Conservation (phyloP, 2,888 invertebrate species). For the Odontothrips loti region DNA sequence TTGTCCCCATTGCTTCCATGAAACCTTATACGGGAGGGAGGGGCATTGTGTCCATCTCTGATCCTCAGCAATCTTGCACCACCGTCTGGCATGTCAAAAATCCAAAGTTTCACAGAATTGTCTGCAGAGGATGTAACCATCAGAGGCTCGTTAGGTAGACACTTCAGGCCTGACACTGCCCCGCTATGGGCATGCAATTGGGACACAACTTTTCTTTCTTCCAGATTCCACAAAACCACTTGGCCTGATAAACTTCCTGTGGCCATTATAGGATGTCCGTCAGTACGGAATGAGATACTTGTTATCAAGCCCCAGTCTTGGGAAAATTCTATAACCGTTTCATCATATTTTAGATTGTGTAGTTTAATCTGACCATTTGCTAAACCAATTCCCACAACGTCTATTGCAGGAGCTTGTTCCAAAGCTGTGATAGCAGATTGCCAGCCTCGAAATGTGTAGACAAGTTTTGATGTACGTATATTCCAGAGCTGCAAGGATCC, state of each 20-base stretch:
- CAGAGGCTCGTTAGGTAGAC: conserved; percentile 82
- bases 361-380: conserved; percentile 75
- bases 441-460: conserved; percentile 77
- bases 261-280: conserved; percentile 80
- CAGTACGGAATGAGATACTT: conserved; percentile 78
- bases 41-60: conserved; percentile 79
- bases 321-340: conserved; percentile 73
- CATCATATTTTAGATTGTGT: conserved; percentile 82
- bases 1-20: conserved; percentile 76
- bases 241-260: conserved; percentile 78
- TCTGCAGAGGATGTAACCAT: conserved; percentile 90
- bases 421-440: conserved; percentile 64
- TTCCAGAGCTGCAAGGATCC: conserved; percentile 89
- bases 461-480: conserved; percentile 66
- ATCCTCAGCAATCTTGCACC: conserved; percentile 74
- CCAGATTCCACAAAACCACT: conserved; percentile 90
- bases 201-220: conserved; percentile 70
- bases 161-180: conserved; percentile 73
- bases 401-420: conserved; percentile 86
- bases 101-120: conserved; percentile 86
- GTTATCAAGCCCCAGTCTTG: conserved; percentile 92
- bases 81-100: conserved; percentile 89
- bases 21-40: conserved; percentile 75
- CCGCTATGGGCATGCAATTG: conserved; percentile 77
- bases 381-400: conserved; percentile 86